These are phyloP conservation scores for Garrulus glandarius DNA, from an alignment of 2,797 vertebrate genomes.

Conservation along the genomic window DNA sequence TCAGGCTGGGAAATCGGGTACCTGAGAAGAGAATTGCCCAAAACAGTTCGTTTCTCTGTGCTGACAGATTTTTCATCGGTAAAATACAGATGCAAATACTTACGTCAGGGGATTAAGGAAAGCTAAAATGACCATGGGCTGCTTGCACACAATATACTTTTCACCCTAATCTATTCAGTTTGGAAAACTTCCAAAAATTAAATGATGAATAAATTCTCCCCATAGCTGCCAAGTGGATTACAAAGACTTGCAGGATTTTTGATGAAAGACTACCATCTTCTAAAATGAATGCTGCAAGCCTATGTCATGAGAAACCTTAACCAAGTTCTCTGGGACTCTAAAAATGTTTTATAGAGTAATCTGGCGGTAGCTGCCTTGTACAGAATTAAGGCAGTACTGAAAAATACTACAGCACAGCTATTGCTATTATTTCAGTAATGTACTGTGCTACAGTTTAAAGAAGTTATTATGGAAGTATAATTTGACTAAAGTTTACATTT, in stretches of 20 bases:
- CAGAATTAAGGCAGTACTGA: conserved; percentile 25
- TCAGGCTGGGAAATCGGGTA: not conserved
- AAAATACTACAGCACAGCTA: conserved; percentile 23
- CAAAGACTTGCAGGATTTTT: conserved; percentile 11
- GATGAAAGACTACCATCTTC: conserved; percentile 10
- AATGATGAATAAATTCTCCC: not conserved
- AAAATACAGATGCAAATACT: conserved; percentile 16
- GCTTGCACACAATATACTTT: not conserved
- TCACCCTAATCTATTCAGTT: conserved; percentile 30
- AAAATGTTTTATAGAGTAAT: conserved; percentile 61
- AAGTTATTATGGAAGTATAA: conserved; percentile 33
- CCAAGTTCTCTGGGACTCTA: conserved; percentile 29
- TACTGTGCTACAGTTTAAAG: conserved; percentile 6
- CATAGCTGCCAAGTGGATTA: not conserved
- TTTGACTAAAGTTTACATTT: conserved; percentile 23
- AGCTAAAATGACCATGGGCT: not conserved
- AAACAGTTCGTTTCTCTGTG: not conserved
- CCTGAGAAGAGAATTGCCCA: not conserved
- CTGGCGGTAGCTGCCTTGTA: not conserved
- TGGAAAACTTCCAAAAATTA: conserved; percentile 25
- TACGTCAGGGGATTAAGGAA: not conserved
- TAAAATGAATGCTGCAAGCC: not conserved
- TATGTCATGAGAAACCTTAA: not conserved
- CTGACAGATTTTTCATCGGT: conserved; percentile 11
- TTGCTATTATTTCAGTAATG: conserved; percentile 24